Conservation (phyloP, 2,797 vertebrate genomes). For the Sebastes oblongus region DNA sequence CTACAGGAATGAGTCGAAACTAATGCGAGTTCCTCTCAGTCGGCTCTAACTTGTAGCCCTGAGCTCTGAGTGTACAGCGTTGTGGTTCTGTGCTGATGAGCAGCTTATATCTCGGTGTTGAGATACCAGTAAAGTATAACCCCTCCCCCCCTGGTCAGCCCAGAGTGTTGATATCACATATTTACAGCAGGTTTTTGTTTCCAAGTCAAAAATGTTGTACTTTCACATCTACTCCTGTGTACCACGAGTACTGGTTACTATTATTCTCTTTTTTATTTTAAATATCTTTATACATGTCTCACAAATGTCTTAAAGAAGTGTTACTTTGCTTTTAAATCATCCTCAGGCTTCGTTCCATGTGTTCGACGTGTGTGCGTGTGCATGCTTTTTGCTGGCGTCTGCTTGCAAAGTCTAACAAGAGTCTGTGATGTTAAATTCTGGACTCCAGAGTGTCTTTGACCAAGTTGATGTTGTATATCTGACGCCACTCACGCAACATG, state of each 20-base stretch:
- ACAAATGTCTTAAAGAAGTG: constrained; percentile 65
- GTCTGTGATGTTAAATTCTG: background rate
- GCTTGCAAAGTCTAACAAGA: background rate
- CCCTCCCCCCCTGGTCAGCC: background rate
- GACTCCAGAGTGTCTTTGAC: constrained; percentile 22
- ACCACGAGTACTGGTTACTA: constrained; percentile 19
- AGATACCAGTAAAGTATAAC: background rate
- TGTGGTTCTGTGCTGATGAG: background rate
- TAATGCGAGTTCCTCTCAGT: background rate
- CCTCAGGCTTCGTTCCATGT: constrained; percentile 39
- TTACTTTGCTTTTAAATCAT: constrained; percentile 24
- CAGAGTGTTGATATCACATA: background rate
- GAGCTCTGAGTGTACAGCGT: background rate
- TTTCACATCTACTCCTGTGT: background rate
- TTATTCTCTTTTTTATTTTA: constrained; percentile 8
- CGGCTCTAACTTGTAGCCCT: background rate
- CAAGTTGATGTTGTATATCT: constrained; percentile 14
- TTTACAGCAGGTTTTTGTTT: constrained; percentile 4
- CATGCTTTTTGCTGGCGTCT: background rate
- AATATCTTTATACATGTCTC: constrained; percentile 33
- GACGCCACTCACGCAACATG: background rate
- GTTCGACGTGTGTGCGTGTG: background rate
- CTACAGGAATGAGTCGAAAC: background rate
- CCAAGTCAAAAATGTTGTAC: background rate
- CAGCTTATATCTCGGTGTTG: background rate